These are phyloP conservation scores for Nysson spinosus DNA, from an alignment of 2,888 invertebrate genomes.

Conservation along the genomic window DNA sequence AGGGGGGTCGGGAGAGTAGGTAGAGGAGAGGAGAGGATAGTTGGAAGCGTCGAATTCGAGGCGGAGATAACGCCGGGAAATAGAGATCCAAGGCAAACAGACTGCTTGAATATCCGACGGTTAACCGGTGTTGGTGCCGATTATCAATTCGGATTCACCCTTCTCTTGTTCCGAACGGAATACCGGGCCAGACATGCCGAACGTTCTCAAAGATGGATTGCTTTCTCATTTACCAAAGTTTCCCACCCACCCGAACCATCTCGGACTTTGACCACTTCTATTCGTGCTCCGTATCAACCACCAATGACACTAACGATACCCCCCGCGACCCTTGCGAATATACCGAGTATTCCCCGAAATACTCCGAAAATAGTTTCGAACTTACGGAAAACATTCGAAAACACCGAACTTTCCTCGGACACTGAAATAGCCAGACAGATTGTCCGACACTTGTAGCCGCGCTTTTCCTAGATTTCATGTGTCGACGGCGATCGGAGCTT, in stretches of 20 bases:
- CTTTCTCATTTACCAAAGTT: conserved; percentile 1
- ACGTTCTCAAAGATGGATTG: conserved; percentile 18
- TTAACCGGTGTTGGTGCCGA: conserved; percentile 28
- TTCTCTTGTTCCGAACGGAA: conserved; percentile 16
- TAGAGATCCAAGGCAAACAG: conserved; percentile 19
- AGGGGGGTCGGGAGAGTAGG: conserved; percentile 22
- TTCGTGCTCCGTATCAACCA: too few species aligned
- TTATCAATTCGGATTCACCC: conserved; percentile 39
- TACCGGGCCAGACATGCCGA: conserved; percentile 10
- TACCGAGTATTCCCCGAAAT: too few species aligned
- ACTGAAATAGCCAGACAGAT: too few species aligned
- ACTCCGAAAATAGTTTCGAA: too few species aligned
- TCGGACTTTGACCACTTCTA: conserved; percentile 10
- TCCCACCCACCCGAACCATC: background rate
- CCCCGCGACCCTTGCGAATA: too few species aligned
- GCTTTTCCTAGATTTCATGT: too few species aligned
- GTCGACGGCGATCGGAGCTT: too few species aligned
- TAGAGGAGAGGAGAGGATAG: conserved; percentile 13
- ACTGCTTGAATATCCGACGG: conserved; percentile 22
- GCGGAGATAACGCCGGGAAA: conserved; percentile 37
- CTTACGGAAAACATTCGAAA: too few species aligned
- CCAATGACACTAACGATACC: background rate
- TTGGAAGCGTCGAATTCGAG: conserved; percentile 30
- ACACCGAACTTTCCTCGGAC: too few species aligned
- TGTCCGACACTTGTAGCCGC: too few species aligned